Evolutionary conservation across 2,797 vertebrate species (phyloP).

Genomic region (Chiloscyllium punctatum): DNA sequence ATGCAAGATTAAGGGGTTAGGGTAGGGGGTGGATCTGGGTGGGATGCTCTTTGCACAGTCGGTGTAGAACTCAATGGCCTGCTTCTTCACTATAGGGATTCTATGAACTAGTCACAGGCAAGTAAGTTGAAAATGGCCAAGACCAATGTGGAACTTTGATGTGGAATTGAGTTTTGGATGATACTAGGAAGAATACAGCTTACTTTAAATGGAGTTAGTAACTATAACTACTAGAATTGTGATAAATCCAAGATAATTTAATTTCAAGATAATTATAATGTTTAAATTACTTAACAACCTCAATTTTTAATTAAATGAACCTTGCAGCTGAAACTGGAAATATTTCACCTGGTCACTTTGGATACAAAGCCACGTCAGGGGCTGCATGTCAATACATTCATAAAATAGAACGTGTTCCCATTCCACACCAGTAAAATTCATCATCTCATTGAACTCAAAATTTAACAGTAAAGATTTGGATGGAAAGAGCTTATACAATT

Average conservation of each 20-base stretch:
- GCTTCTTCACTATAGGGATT: no score
- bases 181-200: neutral
- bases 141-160: neutral
- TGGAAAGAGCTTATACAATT: neutral
- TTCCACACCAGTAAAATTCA: neutral
- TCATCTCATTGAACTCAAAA: neutral
- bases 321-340: neutral
- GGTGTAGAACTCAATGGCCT: no score
- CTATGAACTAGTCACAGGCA: neutral
- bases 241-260: neutral
- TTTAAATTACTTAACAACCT: neutral
- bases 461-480: neutral
- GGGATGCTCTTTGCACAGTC: no score
- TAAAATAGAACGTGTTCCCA: neutral
- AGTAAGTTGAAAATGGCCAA: neutral
- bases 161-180: neutral
- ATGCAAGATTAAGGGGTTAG: no score
- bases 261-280: neutral
- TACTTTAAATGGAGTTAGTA: neutral
- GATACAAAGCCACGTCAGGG: neutral
- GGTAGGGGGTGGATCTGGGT: no score
- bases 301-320: neutral
- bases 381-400: neutral
- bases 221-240: neutral
- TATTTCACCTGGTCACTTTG: neutral